Evolutionary conservation across 30 jellyfish, hydroid and myxozoan species (phyloP), one percentile per base, ranked within the genome.

Genomic region (Cassiopea xamachana): DNA sequence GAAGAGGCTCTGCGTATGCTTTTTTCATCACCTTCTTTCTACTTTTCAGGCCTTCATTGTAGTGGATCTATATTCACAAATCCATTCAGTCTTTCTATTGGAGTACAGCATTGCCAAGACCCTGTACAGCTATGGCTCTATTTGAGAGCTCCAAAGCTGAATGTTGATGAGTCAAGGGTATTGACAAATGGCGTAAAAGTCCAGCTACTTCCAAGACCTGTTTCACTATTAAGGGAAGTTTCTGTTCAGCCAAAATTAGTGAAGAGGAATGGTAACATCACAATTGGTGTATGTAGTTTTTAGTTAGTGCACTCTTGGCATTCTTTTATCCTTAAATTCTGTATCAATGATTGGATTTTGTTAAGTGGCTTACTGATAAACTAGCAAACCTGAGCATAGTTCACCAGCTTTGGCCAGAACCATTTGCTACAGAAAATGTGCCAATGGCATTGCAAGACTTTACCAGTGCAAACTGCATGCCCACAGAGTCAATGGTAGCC

Each of bases 81-180:
- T 7, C 74, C 15, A 64, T 64, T 39, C 69, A 43, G 69, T 4
- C 45, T 75, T 46, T 75, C 84, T 39, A 3, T 75, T 3, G 84
- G 84, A 75, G n/a, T 75, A 19, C 62, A 75, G 69, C 84, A 75
- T 75, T 75, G 84, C 62, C 69, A 75, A 46, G 27, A 75, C 46
- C 84, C 84, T 16, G 84, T 75, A 1, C 13, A 44, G 39, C 69
- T 75, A 13, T 75, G 84, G 84, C 19, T 75, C 70, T 69, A 75
- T 46, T 55, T 75, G 14, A 10, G 12, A 75, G 84, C 62, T 16
- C 84, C 67, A 6, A 46, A 58, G 4, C 8, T 75, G 68, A 75
- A 75, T 7, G 14, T 75, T 39, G 84, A 75, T 75, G 84, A 75
- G 46, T 75, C 70, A 69, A 75, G 69, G 69, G 69, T 45, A 58